These are phyloP conservation scores for Calcarius lapponicus DNA, from an alignment of 2,797 vertebrate species.

Conservation along the genomic window DNA sequence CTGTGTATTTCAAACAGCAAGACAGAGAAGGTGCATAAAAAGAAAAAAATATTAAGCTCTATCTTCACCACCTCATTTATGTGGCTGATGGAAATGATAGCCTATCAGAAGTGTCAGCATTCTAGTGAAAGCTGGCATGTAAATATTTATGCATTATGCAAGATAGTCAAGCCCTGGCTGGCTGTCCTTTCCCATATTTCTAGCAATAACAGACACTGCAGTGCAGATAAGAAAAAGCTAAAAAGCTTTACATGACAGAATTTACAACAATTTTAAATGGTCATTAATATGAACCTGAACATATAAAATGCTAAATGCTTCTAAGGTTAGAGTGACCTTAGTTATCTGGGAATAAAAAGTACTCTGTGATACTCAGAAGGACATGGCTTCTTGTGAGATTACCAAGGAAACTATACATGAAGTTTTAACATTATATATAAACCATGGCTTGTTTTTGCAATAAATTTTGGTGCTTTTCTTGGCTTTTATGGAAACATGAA, in stretches of 20 bases:
- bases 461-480: not conserved
- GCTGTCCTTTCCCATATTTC: not conserved
- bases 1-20: not conserved
- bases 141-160: slow-evolving; percentile 30
- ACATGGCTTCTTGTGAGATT: not conserved
- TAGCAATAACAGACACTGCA: not conserved
- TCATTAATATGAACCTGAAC: not conserved
- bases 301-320: not conserved
- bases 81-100: not conserved
- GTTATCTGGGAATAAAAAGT: not conserved
- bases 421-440: not conserved
- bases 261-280: not conserved
- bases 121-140: slow-evolving; percentile 1
- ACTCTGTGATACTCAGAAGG: not conserved
- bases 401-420: not conserved
- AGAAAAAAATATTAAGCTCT: not conserved
- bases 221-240: not conserved
- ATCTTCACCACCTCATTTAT: slow-evolving; percentile 1
- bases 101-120: slow-evolving; percentile 1
- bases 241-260: not conserved
- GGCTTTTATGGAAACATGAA: not conserved
- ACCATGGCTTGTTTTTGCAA: not conserved
- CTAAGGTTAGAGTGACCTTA: not conserved
- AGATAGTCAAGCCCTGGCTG: not conserved
- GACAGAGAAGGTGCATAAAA: not conserved